Evolutionary conservation across 2,113 vertebrate species (phyloP).

Genomic region (Sylvilagus bachmani): DNA sequence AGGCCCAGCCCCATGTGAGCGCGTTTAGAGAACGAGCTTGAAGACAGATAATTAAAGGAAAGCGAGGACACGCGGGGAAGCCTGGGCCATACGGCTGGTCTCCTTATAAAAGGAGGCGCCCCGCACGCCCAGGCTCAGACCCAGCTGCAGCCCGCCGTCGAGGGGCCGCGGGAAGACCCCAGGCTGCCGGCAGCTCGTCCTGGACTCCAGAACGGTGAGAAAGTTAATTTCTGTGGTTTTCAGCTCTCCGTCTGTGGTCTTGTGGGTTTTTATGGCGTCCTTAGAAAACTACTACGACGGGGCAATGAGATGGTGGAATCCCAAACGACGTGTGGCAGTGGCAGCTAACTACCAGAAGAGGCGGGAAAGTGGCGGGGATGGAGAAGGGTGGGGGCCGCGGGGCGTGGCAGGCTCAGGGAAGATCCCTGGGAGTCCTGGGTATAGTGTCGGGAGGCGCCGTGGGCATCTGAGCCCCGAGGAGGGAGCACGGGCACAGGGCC

Average conservation of each 20-base stretch:
- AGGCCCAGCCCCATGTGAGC: neutral
- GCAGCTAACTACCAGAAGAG: neutral
- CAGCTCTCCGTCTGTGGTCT: neutral
- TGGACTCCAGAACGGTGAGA: neutral
- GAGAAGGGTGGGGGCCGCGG: neutral
- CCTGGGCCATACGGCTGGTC: neutral
- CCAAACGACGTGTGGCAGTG: neutral
- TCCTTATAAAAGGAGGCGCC: neutral
- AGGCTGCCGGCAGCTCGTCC: too few relatives aligned
- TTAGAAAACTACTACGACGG: neutral
- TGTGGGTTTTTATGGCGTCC: neutral
- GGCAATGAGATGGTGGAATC: neutral
- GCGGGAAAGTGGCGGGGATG: neutral
- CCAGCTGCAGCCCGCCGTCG: too few relatives aligned
- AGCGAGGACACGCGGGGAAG: neutral
- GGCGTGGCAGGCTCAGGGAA: neutral
- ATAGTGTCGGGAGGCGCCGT: neutral
- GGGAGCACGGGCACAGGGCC: neutral
- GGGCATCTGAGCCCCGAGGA: neutral
- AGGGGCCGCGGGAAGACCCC: neutral
- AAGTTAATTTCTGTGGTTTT: neutral
- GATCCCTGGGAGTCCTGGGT: neutral
- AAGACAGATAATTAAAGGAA: neutral
- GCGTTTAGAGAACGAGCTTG: neutral
- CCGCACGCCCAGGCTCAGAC: too few relatives aligned